These are phyloP conservation scores for Sparidentex hasta DNA, from an alignment of 2,797 vertebrate species.

Conservation along the genomic window DNA sequence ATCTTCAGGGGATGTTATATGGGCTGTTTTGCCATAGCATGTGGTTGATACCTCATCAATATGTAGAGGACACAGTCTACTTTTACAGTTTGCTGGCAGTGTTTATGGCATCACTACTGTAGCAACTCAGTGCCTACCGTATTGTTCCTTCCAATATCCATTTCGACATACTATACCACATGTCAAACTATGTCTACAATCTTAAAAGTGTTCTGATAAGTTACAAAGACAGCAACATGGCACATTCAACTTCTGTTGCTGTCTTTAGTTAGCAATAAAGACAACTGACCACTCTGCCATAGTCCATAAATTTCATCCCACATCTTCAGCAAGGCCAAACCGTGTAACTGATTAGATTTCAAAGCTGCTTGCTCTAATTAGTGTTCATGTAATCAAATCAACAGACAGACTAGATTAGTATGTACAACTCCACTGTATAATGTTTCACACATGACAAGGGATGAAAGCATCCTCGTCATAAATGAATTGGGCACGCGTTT, in stretches of 20 bases:
- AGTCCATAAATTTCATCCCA: conserved; percentile 48
- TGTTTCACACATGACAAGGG: conserved; percentile 39
- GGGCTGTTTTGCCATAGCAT: neutral
- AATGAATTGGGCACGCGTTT: conserved; percentile 39
- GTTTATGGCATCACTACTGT: neutral
- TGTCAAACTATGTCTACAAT: conserved; percentile 16
- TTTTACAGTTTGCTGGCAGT: neutral
- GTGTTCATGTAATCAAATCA: conserved; percentile 68
- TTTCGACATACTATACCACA: neutral
- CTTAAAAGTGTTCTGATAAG: neutral
- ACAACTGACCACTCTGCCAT: conserved; percentile 39
- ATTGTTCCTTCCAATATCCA: conserved; percentile 6
- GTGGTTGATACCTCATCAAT: conserved; percentile 11
- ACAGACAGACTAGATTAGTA: conserved; percentile 64
- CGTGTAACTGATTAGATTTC: conserved; percentile 67
- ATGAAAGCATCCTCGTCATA: conserved; percentile 27
- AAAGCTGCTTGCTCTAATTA: conserved; percentile 68
- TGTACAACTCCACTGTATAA: conserved; percentile 45
- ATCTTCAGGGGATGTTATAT: neutral
- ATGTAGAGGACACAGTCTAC: neutral
- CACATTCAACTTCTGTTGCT: conserved; percentile 18
- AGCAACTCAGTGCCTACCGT: neutral
- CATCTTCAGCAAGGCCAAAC: conserved; percentile 35
- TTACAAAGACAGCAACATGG: neutral
- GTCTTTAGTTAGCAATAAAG: conserved; percentile 44